These are phyloP conservation scores for Macrochelys suwanniensis DNA, from an alignment of 2,797 vertebrate species.

Conservation along the genomic window DNA sequence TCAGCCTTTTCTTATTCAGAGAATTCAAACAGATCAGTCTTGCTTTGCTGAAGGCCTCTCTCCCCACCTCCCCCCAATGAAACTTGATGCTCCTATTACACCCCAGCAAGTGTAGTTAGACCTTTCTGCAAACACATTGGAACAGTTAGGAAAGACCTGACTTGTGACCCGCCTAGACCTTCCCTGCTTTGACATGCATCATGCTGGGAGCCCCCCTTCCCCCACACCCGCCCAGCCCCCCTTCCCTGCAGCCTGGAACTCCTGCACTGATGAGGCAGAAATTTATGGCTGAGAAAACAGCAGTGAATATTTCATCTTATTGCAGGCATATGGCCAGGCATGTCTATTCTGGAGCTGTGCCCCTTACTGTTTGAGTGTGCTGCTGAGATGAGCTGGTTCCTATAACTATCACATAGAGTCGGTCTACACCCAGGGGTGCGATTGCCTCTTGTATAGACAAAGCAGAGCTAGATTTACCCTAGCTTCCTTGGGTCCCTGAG, in stretches of 20 bases:
- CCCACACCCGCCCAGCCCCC: not conserved
- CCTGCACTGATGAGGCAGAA: not conserved
- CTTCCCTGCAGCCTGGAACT: not conserved
- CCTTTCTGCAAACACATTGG: constrained; percentile 72
- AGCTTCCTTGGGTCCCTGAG: not conserved
- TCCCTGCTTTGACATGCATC: constrained; percentile 30
- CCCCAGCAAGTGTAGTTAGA: constrained; percentile 23
- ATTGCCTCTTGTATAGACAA: not conserved
- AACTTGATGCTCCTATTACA: constrained; percentile 73
- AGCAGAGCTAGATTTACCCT: not conserved
- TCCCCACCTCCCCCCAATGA: constrained; percentile 15
- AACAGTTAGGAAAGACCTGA: constrained; percentile 70
- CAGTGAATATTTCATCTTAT: not conserved
- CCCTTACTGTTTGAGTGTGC: not conserved
- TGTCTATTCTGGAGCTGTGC: not conserved
- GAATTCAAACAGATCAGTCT: not conserved
- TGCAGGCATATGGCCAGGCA: not conserved
- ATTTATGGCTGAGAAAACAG: not conserved
- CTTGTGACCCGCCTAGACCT: constrained; percentile 68
- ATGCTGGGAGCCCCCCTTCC: not conserved
- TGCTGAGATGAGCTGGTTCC: not conserved
- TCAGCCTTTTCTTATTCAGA: not conserved
- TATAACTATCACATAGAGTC: not conserved
- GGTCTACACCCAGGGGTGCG: not conserved
- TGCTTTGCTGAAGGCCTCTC: not conserved